Percentiles rank a stretch among this genome's conserved stretches.
Conservation (phyloP, 2,797 vertebrate genomes). For the Liasis olivaceus region DNA sequence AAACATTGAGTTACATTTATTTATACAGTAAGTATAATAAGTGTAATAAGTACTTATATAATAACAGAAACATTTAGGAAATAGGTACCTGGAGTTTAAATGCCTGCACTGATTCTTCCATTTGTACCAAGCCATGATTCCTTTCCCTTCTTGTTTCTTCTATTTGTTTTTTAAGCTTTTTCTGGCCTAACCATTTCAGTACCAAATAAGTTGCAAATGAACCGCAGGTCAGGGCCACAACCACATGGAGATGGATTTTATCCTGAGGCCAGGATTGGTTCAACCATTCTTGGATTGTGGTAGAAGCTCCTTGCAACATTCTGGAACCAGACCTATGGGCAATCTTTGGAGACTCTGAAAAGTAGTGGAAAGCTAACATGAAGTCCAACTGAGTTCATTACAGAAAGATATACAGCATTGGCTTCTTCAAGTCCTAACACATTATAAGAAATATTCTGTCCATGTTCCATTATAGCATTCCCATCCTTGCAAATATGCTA, state of each 20-base stretch:
- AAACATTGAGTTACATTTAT: background rate
- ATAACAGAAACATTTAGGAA: background rate
- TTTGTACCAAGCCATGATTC: slow-evolving; percentile 53
- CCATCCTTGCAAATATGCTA: background rate
- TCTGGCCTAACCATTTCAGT: slow-evolving; percentile 52
- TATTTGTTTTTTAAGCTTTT: slow-evolving; percentile 49
- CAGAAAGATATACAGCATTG: background rate
- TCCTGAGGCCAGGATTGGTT: slow-evolving; percentile 39
- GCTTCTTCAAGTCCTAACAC: background rate
- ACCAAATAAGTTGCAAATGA: background rate
- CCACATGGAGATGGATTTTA: background rate
- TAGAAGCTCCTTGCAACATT: background rate
- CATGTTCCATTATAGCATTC: background rate
- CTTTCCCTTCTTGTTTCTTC: slow-evolving; percentile 46
- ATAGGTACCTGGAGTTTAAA: slow-evolving; percentile 60
- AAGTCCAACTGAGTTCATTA: background rate
- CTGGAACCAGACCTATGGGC: background rate
- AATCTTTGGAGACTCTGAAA: background rate
- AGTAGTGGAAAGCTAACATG: slow-evolving; percentile 8
- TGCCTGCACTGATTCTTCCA: slow-evolving; percentile 54
- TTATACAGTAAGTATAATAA: background rate
- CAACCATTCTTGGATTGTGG: slow-evolving; percentile 47
- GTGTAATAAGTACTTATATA: background rate
- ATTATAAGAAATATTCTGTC: background rate
- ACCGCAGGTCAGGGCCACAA: background rate